Conservation (phyloP, 2,797 vertebrate genomes). For the Buphagus erythrorhynchus region DNA sequence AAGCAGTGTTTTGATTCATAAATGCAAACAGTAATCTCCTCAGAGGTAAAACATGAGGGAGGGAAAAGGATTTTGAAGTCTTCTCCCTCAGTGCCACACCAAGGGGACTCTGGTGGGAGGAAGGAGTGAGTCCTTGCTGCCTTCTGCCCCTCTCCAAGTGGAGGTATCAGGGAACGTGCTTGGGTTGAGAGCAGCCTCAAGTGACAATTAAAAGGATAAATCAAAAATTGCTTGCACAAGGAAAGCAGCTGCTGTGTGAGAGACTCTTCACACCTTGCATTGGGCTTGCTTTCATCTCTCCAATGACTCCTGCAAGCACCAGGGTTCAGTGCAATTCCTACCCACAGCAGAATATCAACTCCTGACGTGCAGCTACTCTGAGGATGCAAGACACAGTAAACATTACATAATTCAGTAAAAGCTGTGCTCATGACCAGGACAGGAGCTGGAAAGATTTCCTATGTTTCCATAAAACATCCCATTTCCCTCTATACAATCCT, state of each 20-base stretch:
- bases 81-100: neutral
- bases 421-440: neutral
- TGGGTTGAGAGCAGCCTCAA: neutral
- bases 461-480: constrained; percentile 31
- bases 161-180: neutral
- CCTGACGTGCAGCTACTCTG: neutral
- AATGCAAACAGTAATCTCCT: neutral
- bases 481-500: constrained; percentile 61
- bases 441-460: constrained; percentile 35
- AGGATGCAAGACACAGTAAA: neutral
- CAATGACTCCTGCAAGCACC: neutral
- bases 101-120: neutral
- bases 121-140: neutral
- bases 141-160: neutral
- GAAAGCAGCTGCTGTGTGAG: neutral
- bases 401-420: neutral
- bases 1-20: neutral
- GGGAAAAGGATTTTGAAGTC: neutral
- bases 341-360: neutral
- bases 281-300: neutral
- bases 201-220: neutral
- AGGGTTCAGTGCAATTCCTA: neutral
- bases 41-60: rapidly evolving
- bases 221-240: neutral
- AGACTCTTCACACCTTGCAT: neutral